Conservation (phyloP, 1,140 invertebrate species). For the Leptinotarsa texana region DNA sequence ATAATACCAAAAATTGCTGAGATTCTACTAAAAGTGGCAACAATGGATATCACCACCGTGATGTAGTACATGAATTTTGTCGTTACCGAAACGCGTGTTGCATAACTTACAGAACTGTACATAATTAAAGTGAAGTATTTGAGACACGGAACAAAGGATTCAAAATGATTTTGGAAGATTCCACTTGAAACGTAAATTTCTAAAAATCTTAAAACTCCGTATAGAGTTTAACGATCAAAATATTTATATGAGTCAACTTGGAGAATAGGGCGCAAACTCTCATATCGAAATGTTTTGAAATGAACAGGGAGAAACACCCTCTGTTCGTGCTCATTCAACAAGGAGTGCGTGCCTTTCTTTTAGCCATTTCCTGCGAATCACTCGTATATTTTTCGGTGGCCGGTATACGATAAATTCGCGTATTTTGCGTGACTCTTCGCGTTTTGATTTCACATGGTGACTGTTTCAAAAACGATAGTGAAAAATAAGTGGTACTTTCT, state of each 20-base stretch:
- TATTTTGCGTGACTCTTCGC: neutral
- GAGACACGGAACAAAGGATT: too few relatives aligned
- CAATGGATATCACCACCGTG: too few relatives aligned
- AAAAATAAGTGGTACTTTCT: conserved; percentile 1
- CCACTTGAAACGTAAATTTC: too few relatives aligned
- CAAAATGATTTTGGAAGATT: too few relatives aligned
- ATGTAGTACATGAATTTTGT: too few relatives aligned
- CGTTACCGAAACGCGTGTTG: too few relatives aligned
- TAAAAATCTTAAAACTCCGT: too few relatives aligned
- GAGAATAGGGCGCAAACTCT: conserved; percentile 21
- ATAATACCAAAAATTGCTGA: too few relatives aligned
- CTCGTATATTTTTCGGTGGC: neutral
- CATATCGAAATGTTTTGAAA: conserved; percentile 33
- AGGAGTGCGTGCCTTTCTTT: conserved; percentile 38
- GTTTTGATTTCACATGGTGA: conserved; percentile 7
- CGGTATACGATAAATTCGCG: neutral
- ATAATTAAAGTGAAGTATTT: too few relatives aligned
- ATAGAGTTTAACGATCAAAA: too few relatives aligned
- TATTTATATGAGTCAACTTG: neutral
- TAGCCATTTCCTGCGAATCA: conserved; percentile 25
- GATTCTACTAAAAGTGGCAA: too few relatives aligned
- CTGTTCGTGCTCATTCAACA: conserved; percentile 30
- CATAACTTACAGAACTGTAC: too few relatives aligned
- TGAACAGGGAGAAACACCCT: conserved; percentile 41
- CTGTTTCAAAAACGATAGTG: neutral